Percentiles rank a stretch among this genome's conserved stretches.
Evolutionary conservation across 2,888 invertebrate genomes (phyloP).

Genomic region (Thymelicus acteon): DNA sequence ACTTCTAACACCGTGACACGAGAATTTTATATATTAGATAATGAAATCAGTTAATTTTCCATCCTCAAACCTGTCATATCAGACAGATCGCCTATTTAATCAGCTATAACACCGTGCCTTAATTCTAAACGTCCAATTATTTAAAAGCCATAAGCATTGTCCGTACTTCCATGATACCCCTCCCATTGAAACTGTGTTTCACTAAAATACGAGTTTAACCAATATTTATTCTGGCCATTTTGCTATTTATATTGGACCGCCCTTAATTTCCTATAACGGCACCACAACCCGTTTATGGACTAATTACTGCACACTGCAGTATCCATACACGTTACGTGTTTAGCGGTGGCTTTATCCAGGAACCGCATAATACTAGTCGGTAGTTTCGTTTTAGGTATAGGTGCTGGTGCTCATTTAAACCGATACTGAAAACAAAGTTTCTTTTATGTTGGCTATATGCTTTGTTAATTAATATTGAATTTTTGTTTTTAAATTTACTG

Average conservation of each 20-base stretch:
- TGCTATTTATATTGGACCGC: constrained; percentile 43
- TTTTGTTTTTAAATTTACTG: too few species aligned
- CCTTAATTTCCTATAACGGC: constrained; percentile 48
- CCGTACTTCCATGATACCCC: background rate
- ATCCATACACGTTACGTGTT: constrained; percentile 37
- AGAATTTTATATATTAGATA: too few species aligned
- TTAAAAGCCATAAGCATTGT: constrained; percentile 6
- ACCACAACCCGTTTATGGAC: constrained; percentile 45
- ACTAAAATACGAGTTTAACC: constrained; percentile 25
- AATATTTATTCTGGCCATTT: constrained; percentile 36
- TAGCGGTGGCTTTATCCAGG: constrained; percentile 36
- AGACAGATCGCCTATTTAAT: too few species aligned
- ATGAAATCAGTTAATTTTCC: too few species aligned
- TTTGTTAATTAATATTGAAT: too few species aligned
- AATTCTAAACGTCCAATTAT: background rate
- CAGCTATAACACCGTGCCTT: background rate
- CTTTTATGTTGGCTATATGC: background rate
- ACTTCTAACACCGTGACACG: too few species aligned
- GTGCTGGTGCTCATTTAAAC: background rate
- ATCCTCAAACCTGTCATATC: too few species aligned
- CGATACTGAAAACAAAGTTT: background rate
- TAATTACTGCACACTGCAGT: constrained; percentile 47
- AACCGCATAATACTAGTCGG: constrained; percentile 38
- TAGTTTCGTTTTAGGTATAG: constrained; percentile 32
- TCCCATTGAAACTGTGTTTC: constrained; percentile 15